Percentiles rank a stretch among this genome's conserved stretches.
phyloP scores from a whole-genome alignment of 2,113 vertebrate genomes.

The Brachypteracias leptosomus region DNA sequence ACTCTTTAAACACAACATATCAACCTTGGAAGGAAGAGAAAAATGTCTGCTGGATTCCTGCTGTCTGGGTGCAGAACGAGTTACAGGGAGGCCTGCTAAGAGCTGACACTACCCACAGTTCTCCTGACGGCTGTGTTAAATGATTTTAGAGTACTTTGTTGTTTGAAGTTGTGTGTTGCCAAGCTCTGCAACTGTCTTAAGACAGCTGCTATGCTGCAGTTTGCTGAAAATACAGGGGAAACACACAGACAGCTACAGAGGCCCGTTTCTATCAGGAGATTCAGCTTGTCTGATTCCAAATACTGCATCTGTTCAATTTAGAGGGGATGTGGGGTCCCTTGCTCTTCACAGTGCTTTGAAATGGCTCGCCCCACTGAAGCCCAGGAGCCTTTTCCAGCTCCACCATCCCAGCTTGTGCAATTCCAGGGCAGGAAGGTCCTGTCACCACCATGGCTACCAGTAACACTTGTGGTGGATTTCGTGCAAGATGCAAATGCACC shows the following conservation, averaged over 20 bases:
- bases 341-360: neutral
- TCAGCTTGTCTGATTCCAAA: neutral
- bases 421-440: neutral
- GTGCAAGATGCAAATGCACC: rapidly evolving
- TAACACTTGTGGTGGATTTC: rapidly evolving
- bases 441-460: rapidly evolving
- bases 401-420: neutral
- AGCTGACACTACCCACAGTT: neutral
- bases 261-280: rapidly evolving
- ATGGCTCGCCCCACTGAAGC: neutral
- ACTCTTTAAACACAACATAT: neutral
- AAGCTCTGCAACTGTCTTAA: neutral
- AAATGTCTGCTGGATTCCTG: neutral
- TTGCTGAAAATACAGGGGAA: neutral
- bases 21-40: neutral
- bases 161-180: neutral
- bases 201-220: neutral
- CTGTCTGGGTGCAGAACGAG: too few species aligned
- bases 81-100: neutral
- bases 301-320: neutral
- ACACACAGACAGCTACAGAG: neutral
- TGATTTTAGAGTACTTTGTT: neutral
- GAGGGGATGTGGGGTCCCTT: rapidly evolving
- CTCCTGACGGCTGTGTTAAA: neutral
- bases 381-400: neutral